Evolutionary conservation across 2,888 invertebrate species (phyloP).

Genomic region (Drosophila neutralis): DNA sequence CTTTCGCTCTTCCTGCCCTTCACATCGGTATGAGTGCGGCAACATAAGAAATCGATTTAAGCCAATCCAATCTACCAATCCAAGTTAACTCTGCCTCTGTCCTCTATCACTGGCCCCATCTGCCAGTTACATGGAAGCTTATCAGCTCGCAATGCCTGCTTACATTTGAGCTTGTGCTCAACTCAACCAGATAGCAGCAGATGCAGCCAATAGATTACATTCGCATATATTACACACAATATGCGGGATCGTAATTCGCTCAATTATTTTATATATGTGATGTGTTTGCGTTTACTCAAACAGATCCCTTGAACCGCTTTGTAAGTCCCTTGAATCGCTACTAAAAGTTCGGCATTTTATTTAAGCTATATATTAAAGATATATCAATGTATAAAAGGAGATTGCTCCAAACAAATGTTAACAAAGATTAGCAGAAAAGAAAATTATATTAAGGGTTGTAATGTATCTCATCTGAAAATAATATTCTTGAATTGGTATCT

Average conservation of each 20-base stretch:
- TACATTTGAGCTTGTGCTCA: slow-evolving; percentile 70
- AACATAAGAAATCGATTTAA: slow-evolving; percentile 79
- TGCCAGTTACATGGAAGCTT: slow-evolving; percentile 69
- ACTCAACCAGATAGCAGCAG: slow-evolving; percentile 66
- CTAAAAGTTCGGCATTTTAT: neutral
- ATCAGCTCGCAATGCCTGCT: slow-evolving; percentile 63
- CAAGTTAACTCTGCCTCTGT: slow-evolving; percentile 25
- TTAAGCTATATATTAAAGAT: neutral
- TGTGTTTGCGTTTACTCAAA: neutral
- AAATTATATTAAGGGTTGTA: neutral
- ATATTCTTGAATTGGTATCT: neutral
- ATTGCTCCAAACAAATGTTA: neutral
- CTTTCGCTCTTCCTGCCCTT: neutral
- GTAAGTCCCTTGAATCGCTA: neutral
- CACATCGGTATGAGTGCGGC: slow-evolving; percentile 47
- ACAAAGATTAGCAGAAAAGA: neutral
- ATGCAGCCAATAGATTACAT: slow-evolving; percentile 51
- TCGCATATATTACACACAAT: neutral
- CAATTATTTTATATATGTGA: neutral
- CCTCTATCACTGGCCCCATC: slow-evolving; percentile 49
- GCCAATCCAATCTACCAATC: slow-evolving; percentile 24
- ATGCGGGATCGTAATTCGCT: slow-evolving; percentile 13
- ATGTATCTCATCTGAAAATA: neutral
- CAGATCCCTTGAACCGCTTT: neutral
- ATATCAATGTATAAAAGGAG: neutral